Base-by-base conservation (phyloP, 2,797 vertebrate genomes). In the Peromyscus nudipes region DNA sequence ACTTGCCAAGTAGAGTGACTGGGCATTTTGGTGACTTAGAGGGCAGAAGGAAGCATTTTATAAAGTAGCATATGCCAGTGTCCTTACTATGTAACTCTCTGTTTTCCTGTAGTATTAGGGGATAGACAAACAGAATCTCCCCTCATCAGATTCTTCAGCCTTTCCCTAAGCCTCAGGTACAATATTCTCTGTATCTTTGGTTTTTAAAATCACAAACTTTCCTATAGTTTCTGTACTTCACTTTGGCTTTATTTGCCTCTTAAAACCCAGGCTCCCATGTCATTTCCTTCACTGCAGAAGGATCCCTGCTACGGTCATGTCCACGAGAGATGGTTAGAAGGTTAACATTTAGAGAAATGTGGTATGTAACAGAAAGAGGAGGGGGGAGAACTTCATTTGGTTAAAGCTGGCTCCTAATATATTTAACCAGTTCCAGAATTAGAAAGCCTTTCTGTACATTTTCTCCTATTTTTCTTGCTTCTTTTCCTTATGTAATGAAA, bases 401-500 rank as follows among this genome's bases (percentile, higher is more conserved):
- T 27, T 71, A 97, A 96, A 94, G 97, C 95, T 49, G 29, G 46
- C 46, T 96, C 49, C 95, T 96, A 82, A 92, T 71, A 82, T 62
- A 40, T 91, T 96, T 96, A 95, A 94, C 69, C 95, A 80, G 64
- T 82, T 94, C 69, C 81, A 88, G 80, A 96, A 46, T 94, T 93
- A 94, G 92, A 96, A 92, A 83, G 94, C 93, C 67, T 98, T 95
- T 97, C 96, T 94, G 62, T 89, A 95, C 69, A 23, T 97, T 96
- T 98, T 96, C 90, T 40, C 90, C 92, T 98, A 86, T 97, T 94
- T 97, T 82, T 96, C 95, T 98, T 83, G 94, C 79, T 94, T 17
- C 89, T 90, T 96, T 96, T 89, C 92, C 97, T 84, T 94, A 96
- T 7, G 57, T 98, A 98, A 98, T 98, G 97, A 99, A 98, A 98